Base-by-base conservation (phyloP, 2,888 invertebrate genomes). In the Unio pictorum region DNA sequence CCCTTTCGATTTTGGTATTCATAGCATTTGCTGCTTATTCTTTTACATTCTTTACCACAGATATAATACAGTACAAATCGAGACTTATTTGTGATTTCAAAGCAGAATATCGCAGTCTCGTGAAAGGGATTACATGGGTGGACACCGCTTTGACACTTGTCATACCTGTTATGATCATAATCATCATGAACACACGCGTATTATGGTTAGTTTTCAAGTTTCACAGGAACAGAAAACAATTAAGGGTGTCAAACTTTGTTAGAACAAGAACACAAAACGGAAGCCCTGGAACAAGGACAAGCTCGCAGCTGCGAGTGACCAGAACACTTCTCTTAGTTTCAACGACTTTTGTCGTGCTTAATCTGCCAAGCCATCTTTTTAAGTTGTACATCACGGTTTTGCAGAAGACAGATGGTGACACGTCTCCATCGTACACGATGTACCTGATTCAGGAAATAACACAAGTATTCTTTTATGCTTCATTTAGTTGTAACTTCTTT, bases 291-390 rank as follows among this genome's bases (percentile, higher is more conserved):
- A 62, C 66, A 67, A 67, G 63, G 54, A 69, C 67, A 17, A 75
- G 72, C 58, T 76, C 79, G 8, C 80, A 83, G 61, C 72, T 81
- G 69, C 66, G 77, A 62, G 81, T 85, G 6, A 85, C 82, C 2
- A 71, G 82, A 57, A 85, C 84, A 58, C 68, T 87, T 30, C 67
- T 87, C 5, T 68, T 83, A 1, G 81, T 86, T 3, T 86, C 86
- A 57, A 80, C 81, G 17, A 80, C 82, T 4, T 84, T 86, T 66
- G 73, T 87, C 7, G 73, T 86, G 58, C 74, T 87, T 8, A 85
- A 84, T 66, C 72, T 87, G n/a, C 87, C 87, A 2, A 84, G 83
- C 23, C 85, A 88, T 70, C 77, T 79, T 11, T 73, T 86, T 30
- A 73, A 84, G 28, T 68, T 85, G 11, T 76, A 80, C 62, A 78